These are phyloP conservation scores for Neolamprologus sp. DNA, from an alignment of 2,113 vertebrate species.

Conservation along the genomic window DNA sequence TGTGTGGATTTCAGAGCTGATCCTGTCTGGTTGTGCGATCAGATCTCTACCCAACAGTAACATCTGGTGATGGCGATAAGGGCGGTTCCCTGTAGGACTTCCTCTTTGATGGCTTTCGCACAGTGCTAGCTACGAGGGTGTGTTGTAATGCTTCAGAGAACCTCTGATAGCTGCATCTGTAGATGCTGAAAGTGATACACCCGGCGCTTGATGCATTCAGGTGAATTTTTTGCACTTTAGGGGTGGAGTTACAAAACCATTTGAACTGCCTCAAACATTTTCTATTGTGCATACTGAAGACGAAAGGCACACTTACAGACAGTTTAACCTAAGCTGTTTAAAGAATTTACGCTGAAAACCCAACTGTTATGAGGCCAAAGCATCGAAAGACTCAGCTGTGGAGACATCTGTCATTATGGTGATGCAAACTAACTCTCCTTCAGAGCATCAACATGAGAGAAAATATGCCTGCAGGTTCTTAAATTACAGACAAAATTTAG, in stretches of 20 bases:
- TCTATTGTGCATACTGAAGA: not conserved
- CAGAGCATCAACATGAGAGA: not conserved
- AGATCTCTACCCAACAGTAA: conserved; percentile 28
- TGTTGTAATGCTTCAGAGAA: conserved; percentile 47
- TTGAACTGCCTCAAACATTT: not conserved
- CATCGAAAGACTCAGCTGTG: not conserved
- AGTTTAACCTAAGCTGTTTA: not conserved
- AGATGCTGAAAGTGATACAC: conserved; percentile 4
- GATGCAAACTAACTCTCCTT: not conserved
- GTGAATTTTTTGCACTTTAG: not conserved
- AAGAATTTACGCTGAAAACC: not conserved
- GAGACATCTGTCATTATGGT: not conserved
- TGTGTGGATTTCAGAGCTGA: conserved; percentile 14
- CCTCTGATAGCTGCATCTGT: conserved; percentile 49
- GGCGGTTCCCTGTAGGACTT: conserved; percentile 40
- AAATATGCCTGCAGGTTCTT: not conserved
- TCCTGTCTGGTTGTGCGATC: conserved; percentile 30
- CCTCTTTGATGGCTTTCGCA: conserved; percentile 46
- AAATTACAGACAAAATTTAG: not conserved
- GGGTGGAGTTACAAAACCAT: not conserved
- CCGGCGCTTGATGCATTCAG: not conserved
- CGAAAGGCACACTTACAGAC: not conserved
- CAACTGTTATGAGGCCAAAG: not conserved
- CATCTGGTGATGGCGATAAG: conserved; percentile 64
- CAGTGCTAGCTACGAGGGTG: conserved; percentile 34